These are phyloP conservation scores for Aramus guarauna DNA, from an alignment of 2,113 vertebrate genomes.

Conservation along the genomic window DNA sequence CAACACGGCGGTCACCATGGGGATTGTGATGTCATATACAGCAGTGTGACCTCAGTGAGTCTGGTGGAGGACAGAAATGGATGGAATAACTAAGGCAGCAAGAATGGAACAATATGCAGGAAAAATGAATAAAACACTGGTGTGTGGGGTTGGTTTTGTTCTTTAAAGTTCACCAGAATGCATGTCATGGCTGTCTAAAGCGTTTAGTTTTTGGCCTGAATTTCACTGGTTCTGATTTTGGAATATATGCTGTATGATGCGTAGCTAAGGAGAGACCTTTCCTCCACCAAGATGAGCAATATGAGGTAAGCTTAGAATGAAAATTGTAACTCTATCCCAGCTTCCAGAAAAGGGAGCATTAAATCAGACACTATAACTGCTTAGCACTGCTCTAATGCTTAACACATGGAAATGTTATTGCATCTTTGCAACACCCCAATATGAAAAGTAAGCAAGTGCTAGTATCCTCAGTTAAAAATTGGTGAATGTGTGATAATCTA, in stretches of 20 bases:
- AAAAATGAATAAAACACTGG: neutral
- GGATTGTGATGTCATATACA: neutral
- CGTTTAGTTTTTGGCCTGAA: neutral
- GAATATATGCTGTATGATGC: neutral
- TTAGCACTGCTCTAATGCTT: constrained; percentile 1
- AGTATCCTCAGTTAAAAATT: neutral
- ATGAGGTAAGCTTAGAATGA: constrained; percentile 17
- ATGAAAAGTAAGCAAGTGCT: neutral
- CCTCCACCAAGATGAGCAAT: neutral
- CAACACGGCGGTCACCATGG: neutral
- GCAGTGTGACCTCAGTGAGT: neutral
- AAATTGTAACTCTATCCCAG: neutral
- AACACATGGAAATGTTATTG: neutral
- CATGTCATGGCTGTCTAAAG: rapidly evolving
- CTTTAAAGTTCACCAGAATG: neutral
- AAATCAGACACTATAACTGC: neutral
- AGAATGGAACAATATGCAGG: neutral
- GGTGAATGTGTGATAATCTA: neutral
- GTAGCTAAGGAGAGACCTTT: neutral
- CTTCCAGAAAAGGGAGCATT: constrained; percentile 32
- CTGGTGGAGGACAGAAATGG: neutral
- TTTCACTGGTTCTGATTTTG: neutral
- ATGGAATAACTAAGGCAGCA: neutral
- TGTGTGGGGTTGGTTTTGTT: neutral
- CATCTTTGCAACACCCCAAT: neutral